Evolutionary conservation across 2,797 vertebrate genomes (phyloP).

Genomic region (Malacoraja senta): DNA sequence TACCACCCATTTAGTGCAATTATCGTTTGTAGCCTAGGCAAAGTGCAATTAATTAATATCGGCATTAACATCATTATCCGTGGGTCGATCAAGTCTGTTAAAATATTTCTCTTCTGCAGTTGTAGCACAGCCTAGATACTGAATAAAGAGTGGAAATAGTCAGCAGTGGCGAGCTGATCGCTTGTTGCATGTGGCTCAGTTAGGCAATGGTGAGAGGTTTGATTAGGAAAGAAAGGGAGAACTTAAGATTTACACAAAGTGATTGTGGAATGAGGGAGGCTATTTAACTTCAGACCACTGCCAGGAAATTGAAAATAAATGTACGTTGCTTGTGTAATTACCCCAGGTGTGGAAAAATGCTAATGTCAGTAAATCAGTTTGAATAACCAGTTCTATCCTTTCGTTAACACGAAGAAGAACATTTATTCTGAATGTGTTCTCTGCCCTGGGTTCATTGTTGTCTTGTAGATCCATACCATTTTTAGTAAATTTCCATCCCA

Average conservation of each 20-base stretch:
- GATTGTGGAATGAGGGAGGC: background rate
- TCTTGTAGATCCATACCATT: background rate
- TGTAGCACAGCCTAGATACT: background rate
- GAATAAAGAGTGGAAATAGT: background rate
- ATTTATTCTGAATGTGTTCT: slow-evolving; percentile 7
- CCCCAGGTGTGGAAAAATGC: slow-evolving; percentile 22
- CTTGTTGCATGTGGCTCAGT: background rate
- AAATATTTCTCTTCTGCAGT: background rate
- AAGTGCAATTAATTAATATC: background rate
- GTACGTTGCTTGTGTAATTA: background rate
- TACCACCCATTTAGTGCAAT: background rate
- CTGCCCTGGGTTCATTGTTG: background rate
- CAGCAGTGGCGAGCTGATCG: background rate
- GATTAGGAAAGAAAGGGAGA: background rate
- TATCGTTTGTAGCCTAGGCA: too few species aligned
- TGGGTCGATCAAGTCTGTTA: background rate
- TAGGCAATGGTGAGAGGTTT: background rate
- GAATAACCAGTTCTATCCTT: background rate
- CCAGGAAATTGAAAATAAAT: slow-evolving; percentile 9
- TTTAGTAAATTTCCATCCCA: background rate
- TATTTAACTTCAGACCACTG: background rate
- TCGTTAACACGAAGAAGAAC: background rate
- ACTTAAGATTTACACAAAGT: background rate
- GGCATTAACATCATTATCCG: background rate
- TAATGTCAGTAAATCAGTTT: slow-evolving; percentile 4